Percentiles rank a stretch among this genome's conserved stretches.
Conservation (phyloP, 1,140 invertebrate genomes). For the Pseudomyrmex flavicornis region DNA sequence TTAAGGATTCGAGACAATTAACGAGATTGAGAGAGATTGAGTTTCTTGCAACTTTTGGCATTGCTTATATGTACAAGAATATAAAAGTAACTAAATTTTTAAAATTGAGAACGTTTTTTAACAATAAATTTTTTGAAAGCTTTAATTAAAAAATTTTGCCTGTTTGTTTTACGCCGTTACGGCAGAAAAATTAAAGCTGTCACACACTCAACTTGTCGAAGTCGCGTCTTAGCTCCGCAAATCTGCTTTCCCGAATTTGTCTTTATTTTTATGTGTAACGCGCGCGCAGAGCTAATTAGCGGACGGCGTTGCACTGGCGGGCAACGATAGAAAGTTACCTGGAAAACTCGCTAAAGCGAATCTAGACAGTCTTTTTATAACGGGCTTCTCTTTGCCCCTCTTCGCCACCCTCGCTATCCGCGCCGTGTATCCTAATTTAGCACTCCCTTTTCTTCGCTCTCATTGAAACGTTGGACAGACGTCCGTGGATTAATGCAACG, state of each 20-base stretch:
- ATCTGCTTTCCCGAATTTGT: conserved; percentile 56
- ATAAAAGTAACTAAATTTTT: too few species aligned
- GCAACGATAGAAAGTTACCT: conserved; percentile 57
- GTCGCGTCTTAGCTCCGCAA: not conserved
- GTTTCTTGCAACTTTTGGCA: too few species aligned
- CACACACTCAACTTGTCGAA: not conserved
- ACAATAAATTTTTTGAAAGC: too few species aligned
- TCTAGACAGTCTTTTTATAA: conserved; percentile 59
- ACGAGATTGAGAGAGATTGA: not conserved
- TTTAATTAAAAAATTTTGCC: too few species aligned
- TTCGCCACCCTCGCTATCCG: not conserved
- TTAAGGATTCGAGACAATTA: not conserved
- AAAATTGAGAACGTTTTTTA: too few species aligned
- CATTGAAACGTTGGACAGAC: conserved; percentile 68
- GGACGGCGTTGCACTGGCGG: conserved; percentile 50
- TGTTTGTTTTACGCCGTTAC: not conserved
- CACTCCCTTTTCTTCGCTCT: conserved; percentile 60
- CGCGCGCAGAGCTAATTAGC: conserved; percentile 67
- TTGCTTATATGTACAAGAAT: too few species aligned
- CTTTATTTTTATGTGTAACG: conserved; percentile 70
- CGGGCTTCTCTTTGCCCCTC: conserved; percentile 36
- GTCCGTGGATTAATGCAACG: conserved; percentile 65
- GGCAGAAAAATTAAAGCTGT: not conserved
- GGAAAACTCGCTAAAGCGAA: conserved; percentile 60
- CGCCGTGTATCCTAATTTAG: conserved; percentile 62